Evolutionary conservation across 64 coral and sea anemone species (phyloP), one percentile per base, ranked within the genome.

Genomic region (Porites australiensis): DNA sequence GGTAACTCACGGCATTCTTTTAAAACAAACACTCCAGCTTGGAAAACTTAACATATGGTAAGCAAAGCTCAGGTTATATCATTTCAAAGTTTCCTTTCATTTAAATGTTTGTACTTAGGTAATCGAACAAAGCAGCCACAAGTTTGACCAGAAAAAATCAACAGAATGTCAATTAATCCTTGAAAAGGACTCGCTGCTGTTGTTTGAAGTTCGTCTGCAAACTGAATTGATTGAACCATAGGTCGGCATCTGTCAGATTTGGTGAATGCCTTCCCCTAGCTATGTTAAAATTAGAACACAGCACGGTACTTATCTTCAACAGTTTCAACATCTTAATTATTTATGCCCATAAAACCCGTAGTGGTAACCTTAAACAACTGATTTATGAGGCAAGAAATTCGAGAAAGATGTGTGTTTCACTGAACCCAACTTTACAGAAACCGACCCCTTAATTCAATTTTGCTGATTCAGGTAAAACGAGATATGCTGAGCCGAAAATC

Each of bases 291-390:
- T 58, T 79, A 51, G 13, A 82, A 63, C 55, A 2, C 54, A 64
- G 22, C 22, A 82, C 44, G 55, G 58, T 61, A 59, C 55, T 46
- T 61, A 13, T 62, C 55, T 82, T 58, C 53, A 58, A 9, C 27
- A 14, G 23, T 4, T 37, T 13, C 62, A 82, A 64, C 79, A 82
- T 8, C 23, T 82, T 46, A 82, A 82, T 63, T 82, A 82, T 82
- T 82, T 82, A 82, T 82, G 58, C 8, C 9, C 51, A 79, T 79
- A 19, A 58, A 51, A 52, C 46, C 18, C 13, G 52, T 20, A 4
- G 77, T 27, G 20, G 4, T 13, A 70, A 37, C 27, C 6, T 8
- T 23, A 70, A 70, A 70, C 21, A 23, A 79, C 77, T 23, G 77
- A 57, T 58, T 21, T 10, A 6, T 10, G 18, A 59, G 12, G 53